A percentile compares a stretch with the other conserved stretches of the same genome.
These are phyloP conservation scores for Characodon lateralis DNA, from an alignment of 2,797 vertebrate genomes.

Conservation along the genomic window DNA sequence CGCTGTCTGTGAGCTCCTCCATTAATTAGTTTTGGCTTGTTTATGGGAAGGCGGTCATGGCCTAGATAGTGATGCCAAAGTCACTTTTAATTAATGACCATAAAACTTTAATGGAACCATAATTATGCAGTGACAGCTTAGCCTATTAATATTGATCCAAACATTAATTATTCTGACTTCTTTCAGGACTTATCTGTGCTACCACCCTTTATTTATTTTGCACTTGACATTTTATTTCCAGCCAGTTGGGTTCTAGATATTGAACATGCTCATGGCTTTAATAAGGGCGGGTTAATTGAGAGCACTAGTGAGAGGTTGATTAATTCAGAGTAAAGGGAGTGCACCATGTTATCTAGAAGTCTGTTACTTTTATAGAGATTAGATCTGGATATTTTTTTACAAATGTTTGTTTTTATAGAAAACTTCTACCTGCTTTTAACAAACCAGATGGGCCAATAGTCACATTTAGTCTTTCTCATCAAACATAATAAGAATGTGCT, in stretches of 20 bases:
- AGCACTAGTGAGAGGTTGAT: not conserved
- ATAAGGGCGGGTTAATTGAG: not conserved
- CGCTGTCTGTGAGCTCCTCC: constrained; percentile 51
- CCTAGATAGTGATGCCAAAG: constrained; percentile 75
- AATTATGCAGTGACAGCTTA: constrained; percentile 68
- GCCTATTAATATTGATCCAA: constrained; percentile 73
- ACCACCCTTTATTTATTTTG: constrained; percentile 38
- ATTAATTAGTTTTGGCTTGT: constrained; percentile 75
- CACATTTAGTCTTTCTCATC: not conserved
- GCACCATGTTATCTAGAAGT: not conserved
- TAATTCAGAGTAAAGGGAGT: not conserved
- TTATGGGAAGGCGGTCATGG: constrained; percentile 65
- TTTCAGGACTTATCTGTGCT: constrained; percentile 44
- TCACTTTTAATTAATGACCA: constrained; percentile 78
- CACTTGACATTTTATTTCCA: constrained; percentile 36
- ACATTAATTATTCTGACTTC: constrained; percentile 65
- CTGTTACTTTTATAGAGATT: not conserved
- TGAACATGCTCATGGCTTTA: constrained; percentile 7
- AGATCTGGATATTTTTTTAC: not conserved
- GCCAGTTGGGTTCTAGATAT: constrained; percentile 14
- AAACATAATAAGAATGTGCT: not conserved
- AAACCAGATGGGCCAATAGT: not conserved
- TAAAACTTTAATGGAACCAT: constrained; percentile 75
- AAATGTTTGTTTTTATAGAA: not conserved
- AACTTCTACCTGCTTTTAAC: not conserved